Evolutionary conservation across 2,113 vertebrate species (phyloP), one percentile per base, ranked within the genome.

Genomic region (Rynchops niger): DNA sequence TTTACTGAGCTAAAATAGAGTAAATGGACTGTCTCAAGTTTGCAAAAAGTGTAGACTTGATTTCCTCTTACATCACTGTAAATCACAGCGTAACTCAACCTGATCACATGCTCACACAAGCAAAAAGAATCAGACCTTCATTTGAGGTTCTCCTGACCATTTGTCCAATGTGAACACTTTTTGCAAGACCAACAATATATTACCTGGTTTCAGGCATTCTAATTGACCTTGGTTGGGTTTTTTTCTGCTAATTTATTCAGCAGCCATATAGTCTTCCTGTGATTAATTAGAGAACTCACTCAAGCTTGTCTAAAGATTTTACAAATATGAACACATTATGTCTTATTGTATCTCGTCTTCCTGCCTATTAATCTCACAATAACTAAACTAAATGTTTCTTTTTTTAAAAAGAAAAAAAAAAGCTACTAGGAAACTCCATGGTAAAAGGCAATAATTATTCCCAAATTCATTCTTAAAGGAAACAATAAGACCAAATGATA

Each of bases 261-360:
- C 62, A 88, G 27, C 40, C 58, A 59, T 55, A 47, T 34, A 69
- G 42, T n/a, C 58, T 94, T 76, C 72, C n/a, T 55, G 86, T 45
- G 80, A 76, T 93, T 91, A 95, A 95, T 90, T 72, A 92, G 82
- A 61, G 79, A 94, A 92, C 45, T 96, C 71, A 22, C 43, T 80
- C 58, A 20, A 88, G 88, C 90, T 86, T 95, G 74, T 82, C 90
- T 86, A 76, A 95, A 95, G 82, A 72, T 85, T 85, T 93, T 69
- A 90, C 65, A 92, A 92, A 92, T 90, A 92, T 55, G 82, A 97
- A 80, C 79, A 72, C 4, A 3, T 96, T 93, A 93, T 92, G 88
- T 79, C 40, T 80, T 69, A 47, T 26, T 92, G 91, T 80, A 94
- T 96, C 85, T 93, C 74, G 27, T 90, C 80, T 79, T 77, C 56